Evolutionary conservation across 2,113 vertebrate species (phyloP), one percentile per base, ranked within the genome.

Genomic region (Nansenia antarctica): DNA sequence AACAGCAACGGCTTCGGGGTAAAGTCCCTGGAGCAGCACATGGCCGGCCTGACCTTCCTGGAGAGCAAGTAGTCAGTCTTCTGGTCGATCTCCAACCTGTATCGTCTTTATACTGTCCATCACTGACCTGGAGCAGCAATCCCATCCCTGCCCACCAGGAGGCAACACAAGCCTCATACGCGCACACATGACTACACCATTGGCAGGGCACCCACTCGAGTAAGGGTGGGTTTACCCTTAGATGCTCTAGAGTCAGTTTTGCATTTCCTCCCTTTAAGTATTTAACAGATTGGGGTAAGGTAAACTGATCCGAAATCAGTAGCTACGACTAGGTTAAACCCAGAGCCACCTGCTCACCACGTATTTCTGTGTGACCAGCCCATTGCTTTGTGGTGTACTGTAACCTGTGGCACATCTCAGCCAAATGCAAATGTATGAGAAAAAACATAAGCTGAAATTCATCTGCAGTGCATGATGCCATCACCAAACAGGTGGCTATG

Each of bases 21-120:
- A 61, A 93, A 91, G 72, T 91, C 92, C 74, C 84, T 94, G 83
- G 94, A 96, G 87, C 92, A 94, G 69, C 94, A 93, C 78, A 87
- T 94, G 83, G 82, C 92, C 76, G 91, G 85, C 49, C 90, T 95
- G 80, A 95, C 92, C 0, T 91, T 98, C 88, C 89, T 93, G 79
- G 94, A 96, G 80, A 95, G 91, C 89, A 95, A 95, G 87, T 93
- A 92, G 90, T 79, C 70, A 42, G 61, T 49, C 45, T 81, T 77
- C 65, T 18, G 61, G 52, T 45, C 14, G 26, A 32, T 42, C 60
- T 20, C 29, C 15, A 31, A 32, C 57, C 24, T 30, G 15, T 30
- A 15, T 18, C 26, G 2, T 27, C 54, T 18, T n/a, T 30, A 9
- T 30, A 15, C 20, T 14, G 2, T 27, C 54, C 7, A 18, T 31